Evolutionary conservation across 2,113 vertebrate genomes (phyloP).

Genomic region (Herpetotheres cachinnans): DNA sequence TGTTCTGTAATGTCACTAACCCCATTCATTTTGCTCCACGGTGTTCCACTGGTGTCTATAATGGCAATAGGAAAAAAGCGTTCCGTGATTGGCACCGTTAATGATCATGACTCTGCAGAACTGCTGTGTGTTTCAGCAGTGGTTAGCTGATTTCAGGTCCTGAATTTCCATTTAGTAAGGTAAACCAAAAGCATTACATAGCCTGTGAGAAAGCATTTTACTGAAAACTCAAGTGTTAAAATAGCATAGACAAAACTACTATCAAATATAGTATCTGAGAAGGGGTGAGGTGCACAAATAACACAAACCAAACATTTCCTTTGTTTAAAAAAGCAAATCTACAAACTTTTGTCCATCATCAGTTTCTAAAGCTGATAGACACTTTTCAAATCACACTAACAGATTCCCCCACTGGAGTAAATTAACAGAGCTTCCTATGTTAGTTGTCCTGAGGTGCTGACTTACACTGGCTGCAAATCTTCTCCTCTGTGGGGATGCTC

Average conservation of each 20-base stretch:
- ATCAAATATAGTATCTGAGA: background rate
- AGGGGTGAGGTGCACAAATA: background rate
- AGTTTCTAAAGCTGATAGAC: background rate
- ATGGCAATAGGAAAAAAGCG: background rate
- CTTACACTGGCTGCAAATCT: background rate
- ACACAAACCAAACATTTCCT: background rate
- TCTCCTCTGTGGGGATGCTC: background rate
- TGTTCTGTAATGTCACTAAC: constrained; percentile 9
- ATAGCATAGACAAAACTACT: background rate
- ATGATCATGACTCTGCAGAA: constrained; percentile 40
- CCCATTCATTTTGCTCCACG: background rate
- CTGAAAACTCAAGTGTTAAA: background rate
- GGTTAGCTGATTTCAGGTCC: background rate
- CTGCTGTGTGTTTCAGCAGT: constrained; percentile 20
- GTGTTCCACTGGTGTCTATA: background rate
- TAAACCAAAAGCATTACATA: background rate
- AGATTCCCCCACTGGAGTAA: background rate
- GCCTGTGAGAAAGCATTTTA: background rate
- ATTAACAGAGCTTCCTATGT: background rate
- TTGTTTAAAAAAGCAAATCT: background rate
- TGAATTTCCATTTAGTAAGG: constrained; percentile 8
- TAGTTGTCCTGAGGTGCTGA: background rate
- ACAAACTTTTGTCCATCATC: background rate
- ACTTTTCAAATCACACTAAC: background rate
- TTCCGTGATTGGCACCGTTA: constrained; percentile 44